phyloP scores from a whole-genome alignment of 2,888 invertebrate genomes.

The Pristionchus mayeri region DNA sequence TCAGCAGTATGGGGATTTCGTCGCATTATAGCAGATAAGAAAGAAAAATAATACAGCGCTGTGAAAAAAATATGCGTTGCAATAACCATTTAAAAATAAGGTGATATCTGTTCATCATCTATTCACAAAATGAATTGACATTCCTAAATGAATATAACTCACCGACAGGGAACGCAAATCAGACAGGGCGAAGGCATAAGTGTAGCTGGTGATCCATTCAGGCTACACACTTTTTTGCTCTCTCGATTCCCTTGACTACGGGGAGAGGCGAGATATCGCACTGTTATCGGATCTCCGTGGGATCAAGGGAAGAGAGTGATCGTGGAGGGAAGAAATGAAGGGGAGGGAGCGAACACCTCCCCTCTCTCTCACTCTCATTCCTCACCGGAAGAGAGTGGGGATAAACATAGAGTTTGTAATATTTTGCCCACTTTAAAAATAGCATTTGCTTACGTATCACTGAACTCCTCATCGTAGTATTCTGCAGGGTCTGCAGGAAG shows the following conservation, averaged over 20 bases:
- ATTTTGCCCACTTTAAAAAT: not conserved
- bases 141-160: too few species aligned
- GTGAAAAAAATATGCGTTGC: too few species aligned
- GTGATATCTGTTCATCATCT: too few species aligned
- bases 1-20: too few species aligned
- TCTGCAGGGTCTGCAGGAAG: not conserved
- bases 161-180: too few species aligned
- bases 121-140: too few species aligned
- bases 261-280: too few species aligned
- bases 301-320: not conserved
- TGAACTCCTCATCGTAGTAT: slow-evolving; percentile 8
- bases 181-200: not conserved
- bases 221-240: not conserved
- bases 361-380: not conserved
- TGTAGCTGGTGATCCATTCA: not conserved
- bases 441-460: not conserved
- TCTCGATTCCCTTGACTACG: too few species aligned
- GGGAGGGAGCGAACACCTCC: not conserved
- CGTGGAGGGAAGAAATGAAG: not conserved
- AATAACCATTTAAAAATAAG: too few species aligned
- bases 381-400: too few species aligned
- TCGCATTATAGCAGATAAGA: too few species aligned
- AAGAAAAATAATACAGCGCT: too few species aligned
- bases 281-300: slow-evolving; percentile 1
- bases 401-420: not conserved